A percentile compares a stretch with the other conserved stretches of the same genome.
Conservation (phyloP, 1,140 invertebrate species). For the Bradynema listronoti region DNA sequence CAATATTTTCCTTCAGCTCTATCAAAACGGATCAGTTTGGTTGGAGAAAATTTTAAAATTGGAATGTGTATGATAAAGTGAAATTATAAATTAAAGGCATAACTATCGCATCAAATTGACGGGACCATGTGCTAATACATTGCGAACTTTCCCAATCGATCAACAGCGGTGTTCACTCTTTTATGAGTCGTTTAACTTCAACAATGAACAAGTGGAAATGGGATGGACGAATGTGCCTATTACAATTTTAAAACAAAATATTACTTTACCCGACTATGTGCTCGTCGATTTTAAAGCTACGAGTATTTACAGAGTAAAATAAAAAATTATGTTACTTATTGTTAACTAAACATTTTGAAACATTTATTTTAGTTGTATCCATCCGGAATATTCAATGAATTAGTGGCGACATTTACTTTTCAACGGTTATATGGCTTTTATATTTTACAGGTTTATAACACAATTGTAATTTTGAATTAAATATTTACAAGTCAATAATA, state of each 20-base stretch:
- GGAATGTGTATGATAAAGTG: too few relatives aligned
- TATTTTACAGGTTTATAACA: constrained; percentile 35
- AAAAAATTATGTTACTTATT: neutral
- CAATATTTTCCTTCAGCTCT: constrained; percentile 56
- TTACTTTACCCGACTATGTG: constrained; percentile 54
- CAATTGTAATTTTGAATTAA: too few relatives aligned
- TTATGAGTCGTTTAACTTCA: constrained; percentile 57
- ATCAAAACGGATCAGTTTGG: constrained; percentile 51
- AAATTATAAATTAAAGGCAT: too few relatives aligned
- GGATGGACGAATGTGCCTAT: constrained; percentile 53
- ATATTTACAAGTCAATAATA: too few relatives aligned
- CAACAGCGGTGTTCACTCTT: constrained; percentile 56
- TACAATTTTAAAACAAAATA: constrained; percentile 50
- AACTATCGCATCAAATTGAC: constrained; percentile 58
- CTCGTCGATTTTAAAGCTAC: constrained; percentile 53
- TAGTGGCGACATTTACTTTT: constrained; percentile 57
- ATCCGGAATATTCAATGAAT: constrained; percentile 54
- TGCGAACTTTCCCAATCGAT: constrained; percentile 55
- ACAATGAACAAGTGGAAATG: constrained; percentile 55
- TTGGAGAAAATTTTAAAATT: too few relatives aligned
- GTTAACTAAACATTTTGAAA: neutral
- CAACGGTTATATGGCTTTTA: constrained; percentile 42
- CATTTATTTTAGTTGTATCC: constrained; percentile 47
- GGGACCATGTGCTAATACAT: constrained; percentile 50
- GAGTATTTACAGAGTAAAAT: constrained; percentile 34